Evolutionary conservation across 2,113 vertebrate genomes (phyloP).

Genomic region (Brienomyrus longianalis): DNA sequence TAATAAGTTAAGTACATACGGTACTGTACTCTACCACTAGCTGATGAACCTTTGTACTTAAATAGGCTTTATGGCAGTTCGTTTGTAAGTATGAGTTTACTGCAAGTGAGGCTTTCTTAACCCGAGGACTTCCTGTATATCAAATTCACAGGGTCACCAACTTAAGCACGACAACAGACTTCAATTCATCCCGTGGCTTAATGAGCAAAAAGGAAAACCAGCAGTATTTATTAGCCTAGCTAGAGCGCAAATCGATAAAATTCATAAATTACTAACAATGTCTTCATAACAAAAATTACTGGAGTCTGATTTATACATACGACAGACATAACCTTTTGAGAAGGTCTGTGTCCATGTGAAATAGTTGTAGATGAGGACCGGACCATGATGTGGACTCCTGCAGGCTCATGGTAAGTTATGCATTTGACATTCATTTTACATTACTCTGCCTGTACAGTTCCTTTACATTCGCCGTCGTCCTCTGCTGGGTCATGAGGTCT

Average conservation of each 20-base stretch:
- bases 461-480: background rate
- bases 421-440: background rate
- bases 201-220: background rate
- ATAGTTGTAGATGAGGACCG: background rate
- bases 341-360: background rate
- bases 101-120: background rate
- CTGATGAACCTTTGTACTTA: background rate
- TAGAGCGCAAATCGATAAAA: background rate
- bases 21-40: background rate
- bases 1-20: background rate
- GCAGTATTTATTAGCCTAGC: background rate
- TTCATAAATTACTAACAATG: background rate
- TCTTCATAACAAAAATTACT: background rate
- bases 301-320: background rate
- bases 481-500: background rate
- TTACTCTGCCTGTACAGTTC: background rate
- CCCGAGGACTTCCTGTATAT: background rate
- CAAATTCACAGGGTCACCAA: background rate
- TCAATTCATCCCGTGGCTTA: background rate
- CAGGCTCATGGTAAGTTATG: background rate
- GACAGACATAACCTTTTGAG: conserved; percentile 5
- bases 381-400: too few relatives aligned
- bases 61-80: background rate
- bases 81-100: background rate
- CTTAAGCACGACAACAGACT: background rate